Conservation (phyloP, 1,140 invertebrate species). For the Nautilus pompilius region DNA sequence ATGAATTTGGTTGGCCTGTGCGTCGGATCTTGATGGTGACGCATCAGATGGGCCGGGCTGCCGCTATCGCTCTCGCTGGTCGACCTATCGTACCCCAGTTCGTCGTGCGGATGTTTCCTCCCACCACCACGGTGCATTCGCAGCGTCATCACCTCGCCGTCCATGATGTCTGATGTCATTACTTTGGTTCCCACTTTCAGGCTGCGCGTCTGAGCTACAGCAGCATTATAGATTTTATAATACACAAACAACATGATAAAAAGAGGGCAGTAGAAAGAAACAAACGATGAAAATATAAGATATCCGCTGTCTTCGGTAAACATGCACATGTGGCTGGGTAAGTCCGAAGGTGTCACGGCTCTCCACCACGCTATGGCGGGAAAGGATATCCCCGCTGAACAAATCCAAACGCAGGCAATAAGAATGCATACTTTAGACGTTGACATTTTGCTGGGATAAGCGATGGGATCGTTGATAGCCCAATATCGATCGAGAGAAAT, state of each 20-base stretch:
- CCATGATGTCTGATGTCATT: conserved; percentile 31
- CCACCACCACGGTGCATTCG: conserved; percentile 45
- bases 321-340: conserved; percentile 39
- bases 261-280: conserved; percentile 61
- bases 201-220: conserved; percentile 40
- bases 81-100: conserved; percentile 9
- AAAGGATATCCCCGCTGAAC: conserved; percentile 88
- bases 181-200: conserved; percentile 40
- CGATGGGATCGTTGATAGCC: conserved; percentile 97
- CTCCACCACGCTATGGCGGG: conserved; percentile 92
- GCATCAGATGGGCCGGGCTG: conserved; percentile 17
- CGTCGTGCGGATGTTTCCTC: conserved; percentile 7
- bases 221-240: conserved; percentile 47
- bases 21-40: conserved; percentile 10
- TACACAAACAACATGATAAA: conserved; percentile 59
- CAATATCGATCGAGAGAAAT: conserved; percentile 72
- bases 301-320: conserved; percentile 58
- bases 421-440: conserved; percentile 77
- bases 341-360: conserved; percentile 31
- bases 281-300: conserved; percentile 52
- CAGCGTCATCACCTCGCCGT: conserved; percentile 46
- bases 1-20: conserved; percentile 38
- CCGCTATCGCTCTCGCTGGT: conserved; percentile 22
- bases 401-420: conserved; percentile 90
- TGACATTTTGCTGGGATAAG: conserved; percentile 94